Percentiles rank a stretch among this genome's conserved stretches.
These are phyloP conservation scores for Poecile atricapillus DNA, from an alignment of 2,113 vertebrate genomes.

Conservation along the genomic window DNA sequence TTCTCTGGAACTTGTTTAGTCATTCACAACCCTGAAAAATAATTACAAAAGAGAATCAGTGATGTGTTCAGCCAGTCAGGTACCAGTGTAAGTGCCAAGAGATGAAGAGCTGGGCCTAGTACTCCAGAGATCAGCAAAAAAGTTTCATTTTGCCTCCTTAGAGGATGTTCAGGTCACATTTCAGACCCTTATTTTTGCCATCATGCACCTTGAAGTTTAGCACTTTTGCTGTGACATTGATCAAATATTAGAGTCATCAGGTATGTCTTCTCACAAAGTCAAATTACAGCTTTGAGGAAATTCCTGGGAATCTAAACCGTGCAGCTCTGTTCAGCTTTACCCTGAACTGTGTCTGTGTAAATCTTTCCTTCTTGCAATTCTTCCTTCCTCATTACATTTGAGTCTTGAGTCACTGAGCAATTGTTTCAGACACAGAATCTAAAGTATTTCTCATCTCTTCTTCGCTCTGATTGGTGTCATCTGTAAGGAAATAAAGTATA, in stretches of 20 bases:
- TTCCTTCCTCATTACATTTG: conserved; percentile 38
- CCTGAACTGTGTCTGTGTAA: neutral
- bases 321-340: neutral
- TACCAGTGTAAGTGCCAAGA: neutral
- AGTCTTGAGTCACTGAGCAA: conserved; percentile 51
- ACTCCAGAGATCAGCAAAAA: neutral
- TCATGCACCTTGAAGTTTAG: neutral
- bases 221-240: neutral
- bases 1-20: conserved; percentile 9
- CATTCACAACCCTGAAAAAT: neutral
- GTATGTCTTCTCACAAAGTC: neutral
- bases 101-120: neutral
- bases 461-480: neutral
- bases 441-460: conserved; percentile 8
- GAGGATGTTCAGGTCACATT: neutral
- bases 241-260: neutral
- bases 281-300: conserved; percentile 22
- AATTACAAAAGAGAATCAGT: conserved; percentile 14
- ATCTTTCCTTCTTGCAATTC: conserved; percentile 20
- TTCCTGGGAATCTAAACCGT: neutral
- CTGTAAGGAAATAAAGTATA: conserved; percentile 8
- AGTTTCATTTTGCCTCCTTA: neutral
- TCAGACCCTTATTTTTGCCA: neutral
- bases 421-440: conserved; percentile 4
- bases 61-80: neutral